Conservation (phyloP, 2,888 invertebrate genomes). For the Pyrrhopygopsis socrates region DNA sequence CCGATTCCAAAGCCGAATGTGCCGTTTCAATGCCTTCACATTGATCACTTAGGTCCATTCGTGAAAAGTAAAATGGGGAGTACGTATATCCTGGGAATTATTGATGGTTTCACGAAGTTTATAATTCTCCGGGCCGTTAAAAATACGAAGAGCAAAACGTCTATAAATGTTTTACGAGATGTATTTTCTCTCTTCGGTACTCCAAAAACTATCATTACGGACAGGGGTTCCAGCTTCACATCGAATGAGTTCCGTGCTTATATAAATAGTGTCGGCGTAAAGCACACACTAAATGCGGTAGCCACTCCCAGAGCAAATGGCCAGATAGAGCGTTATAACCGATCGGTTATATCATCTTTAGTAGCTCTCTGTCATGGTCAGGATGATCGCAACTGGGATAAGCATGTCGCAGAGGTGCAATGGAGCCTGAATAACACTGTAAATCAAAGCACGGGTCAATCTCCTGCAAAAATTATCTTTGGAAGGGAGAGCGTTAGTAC, state of each 20-base stretch:
- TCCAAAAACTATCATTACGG: background rate
- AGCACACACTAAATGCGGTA: background rate
- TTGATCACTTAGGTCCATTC: conserved; percentile 76
- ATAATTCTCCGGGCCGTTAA: conserved; percentile 42
- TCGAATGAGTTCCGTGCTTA: background rate
- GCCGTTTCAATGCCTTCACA: conserved; percentile 60
- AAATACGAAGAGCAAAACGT: conserved; percentile 40
- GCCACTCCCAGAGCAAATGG: background rate
- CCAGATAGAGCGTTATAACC: background rate
- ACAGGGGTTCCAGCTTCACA: background rate
- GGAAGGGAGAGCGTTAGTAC: background rate
- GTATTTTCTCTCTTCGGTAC: background rate
- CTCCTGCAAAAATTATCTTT: background rate
- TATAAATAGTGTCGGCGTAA: background rate
- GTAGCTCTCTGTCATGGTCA: background rate
- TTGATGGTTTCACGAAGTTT: conserved; percentile 72
- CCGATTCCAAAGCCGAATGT: conserved; percentile 57
- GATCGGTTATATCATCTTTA: background rate
- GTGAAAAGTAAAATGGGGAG: conserved; percentile 56
- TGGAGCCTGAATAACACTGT: background rate
- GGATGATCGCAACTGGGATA: background rate
- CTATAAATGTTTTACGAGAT: conserved; percentile 44
- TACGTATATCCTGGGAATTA: conserved; percentile 28
- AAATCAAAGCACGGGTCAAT: background rate
- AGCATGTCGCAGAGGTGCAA: background rate